Evolutionary conservation across 2,797 vertebrate species (phyloP), one percentile per base, ranked within the genome.

Genomic region (Heliangelus exortis): DNA sequence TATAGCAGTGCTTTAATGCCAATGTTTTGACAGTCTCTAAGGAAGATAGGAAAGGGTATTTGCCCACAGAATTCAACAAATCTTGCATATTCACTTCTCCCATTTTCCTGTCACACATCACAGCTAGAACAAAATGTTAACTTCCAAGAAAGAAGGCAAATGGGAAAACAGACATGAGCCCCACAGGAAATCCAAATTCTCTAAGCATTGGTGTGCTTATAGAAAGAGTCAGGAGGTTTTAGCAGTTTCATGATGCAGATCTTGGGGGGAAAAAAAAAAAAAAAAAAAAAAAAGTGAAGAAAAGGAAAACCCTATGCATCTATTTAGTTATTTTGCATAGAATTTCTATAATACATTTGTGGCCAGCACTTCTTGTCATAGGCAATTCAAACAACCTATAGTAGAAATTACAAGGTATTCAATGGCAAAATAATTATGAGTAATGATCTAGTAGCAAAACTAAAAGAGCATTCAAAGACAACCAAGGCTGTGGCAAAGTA

Each of bases 51-150:
- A 75, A 78, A 84, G 66, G 4, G 12, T 68, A 51, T 65, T 75
- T 75, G 63, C 73, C 75, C 84, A 62, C 50, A 89, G 28, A 87
- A 91, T 87, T 84, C 28, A 80, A 41, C 0, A 1, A 33, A 18
- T 73, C 47, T 57, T 65, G 50, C 43, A 31, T 87, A 94, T 65
- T 43, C 14, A 80, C 10, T 80, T 89, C 59, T 19, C 23, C 31
- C 16, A 45, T 75, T 91, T 89, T 61, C 25, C 72, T 76, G 41
- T 45, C 75, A 76, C 63, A 36, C 53, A 84, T 71, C 34, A 87
- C n/a, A 93, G 66, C 47, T 48, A 61, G 58, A 89, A 84, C 45
- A 94, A 90, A 92, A 76, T 31, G 18, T 41, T 88, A 85, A 68
- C 29, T 89, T 77, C 45, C 28, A 90, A 80, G 72, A 87, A 84